Evolutionary conservation across 2,888 invertebrate species (phyloP).

Genomic region (Lochmaea capreae): DNA sequence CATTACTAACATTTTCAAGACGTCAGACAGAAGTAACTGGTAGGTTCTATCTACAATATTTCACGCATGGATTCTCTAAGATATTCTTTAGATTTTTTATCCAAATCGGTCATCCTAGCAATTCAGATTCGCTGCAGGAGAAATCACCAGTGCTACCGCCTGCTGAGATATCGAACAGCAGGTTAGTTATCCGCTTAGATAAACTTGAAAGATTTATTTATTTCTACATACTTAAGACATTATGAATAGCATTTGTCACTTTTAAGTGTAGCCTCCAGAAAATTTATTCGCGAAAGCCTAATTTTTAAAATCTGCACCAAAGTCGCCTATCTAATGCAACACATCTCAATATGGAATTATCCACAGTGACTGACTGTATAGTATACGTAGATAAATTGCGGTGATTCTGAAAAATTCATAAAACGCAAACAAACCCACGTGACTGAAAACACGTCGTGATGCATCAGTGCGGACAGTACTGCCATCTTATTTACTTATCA

Average conservation of each 20-base stretch:
- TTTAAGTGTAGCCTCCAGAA: neutral
- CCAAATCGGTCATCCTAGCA: slow-evolving; percentile 17
- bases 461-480: too few relatives aligned
- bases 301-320: too few relatives aligned
- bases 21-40: slow-evolving; percentile 29
- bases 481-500: too few relatives aligned
- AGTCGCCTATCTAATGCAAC: too few relatives aligned
- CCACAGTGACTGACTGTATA: too few relatives aligned
- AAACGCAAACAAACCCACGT: too few relatives aligned
- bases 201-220: slow-evolving; percentile 29
- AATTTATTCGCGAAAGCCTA: neutral
- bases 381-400: too few relatives aligned
- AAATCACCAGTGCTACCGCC: slow-evolving; percentile 36
- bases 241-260: slow-evolving; percentile 24
- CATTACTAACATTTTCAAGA: slow-evolving; percentile 9
- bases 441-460: too few relatives aligned
- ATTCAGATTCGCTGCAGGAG: slow-evolving; percentile 38
- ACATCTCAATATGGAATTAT: too few relatives aligned
- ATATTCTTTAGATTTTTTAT: slow-evolving; percentile 15
- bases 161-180: slow-evolving; percentile 37
- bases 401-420: too few relatives aligned
- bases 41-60: slow-evolving; percentile 27
- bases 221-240: slow-evolving; percentile 15
- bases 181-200: slow-evolving; percentile 30
- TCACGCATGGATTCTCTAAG: slow-evolving; percentile 27